Percentiles rank a stretch among this genome's conserved stretches.
These are phyloP conservation scores for Xiphophorus birchmanni DNA, from an alignment of 2,797 vertebrate species.

Conservation along the genomic window DNA sequence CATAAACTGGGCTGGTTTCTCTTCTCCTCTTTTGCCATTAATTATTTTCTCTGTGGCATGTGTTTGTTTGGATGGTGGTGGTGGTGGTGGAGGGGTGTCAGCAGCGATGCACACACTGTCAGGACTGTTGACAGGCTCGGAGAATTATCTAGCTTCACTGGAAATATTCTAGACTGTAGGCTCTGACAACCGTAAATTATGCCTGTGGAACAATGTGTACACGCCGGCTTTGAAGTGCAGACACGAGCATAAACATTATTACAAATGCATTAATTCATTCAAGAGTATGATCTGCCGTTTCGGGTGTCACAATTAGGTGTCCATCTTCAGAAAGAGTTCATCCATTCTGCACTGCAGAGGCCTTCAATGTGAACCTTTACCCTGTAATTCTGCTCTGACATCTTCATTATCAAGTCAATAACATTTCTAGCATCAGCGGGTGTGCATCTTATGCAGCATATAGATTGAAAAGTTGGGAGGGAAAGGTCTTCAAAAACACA, in stretches of 20 bases:
- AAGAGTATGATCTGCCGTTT: conserved; percentile 72
- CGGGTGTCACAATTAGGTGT: conserved; percentile 62
- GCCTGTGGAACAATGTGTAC: conserved; percentile 74
- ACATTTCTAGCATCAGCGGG: conserved; percentile 37
- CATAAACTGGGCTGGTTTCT: conserved; percentile 70
- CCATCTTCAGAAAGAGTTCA: conserved; percentile 59
- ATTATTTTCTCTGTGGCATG: conserved; percentile 83
- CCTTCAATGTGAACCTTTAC: conserved; percentile 61
- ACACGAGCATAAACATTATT: conserved; percentile 81
- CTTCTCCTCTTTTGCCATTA: conserved; percentile 77
- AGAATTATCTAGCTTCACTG: conserved; percentile 84
- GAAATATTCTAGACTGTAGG: conserved; percentile 77
- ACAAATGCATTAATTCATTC: conserved; percentile 82
- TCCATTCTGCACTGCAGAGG: conserved; percentile 45
- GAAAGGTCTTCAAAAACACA: conserved; percentile 11
- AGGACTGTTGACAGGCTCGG: conserved; percentile 81
- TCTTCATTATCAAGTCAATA: conserved; percentile 70
- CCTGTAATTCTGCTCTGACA: conserved; percentile 67
- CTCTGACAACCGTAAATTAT: conserved; percentile 86
- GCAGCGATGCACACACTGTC: conserved; percentile 83
- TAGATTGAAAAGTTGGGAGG: conserved; percentile 42
- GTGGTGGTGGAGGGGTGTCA: conserved; percentile 68
- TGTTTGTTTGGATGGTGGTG: conserved; percentile 81
- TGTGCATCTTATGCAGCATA: conserved; percentile 31
- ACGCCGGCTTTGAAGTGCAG: conserved; percentile 72